Evolutionary conservation across 2,888 invertebrate species (phyloP).

Genomic region (Fragum fragum): DNA sequence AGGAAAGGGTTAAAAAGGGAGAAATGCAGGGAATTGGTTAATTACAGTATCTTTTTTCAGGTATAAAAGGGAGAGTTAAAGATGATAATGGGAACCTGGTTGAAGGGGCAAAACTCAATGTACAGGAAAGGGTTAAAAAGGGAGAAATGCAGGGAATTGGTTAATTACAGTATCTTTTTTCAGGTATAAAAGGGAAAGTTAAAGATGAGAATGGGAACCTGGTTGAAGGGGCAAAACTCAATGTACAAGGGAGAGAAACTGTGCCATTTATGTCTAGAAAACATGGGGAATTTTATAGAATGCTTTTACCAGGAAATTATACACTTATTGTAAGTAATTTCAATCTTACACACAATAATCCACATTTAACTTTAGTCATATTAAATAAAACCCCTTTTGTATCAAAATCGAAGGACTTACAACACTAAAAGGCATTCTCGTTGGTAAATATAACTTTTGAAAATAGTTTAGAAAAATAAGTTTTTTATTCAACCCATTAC

Average conservation of each 20-base stretch:
- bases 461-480: too few relatives aligned
- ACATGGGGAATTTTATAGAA: conserved; percentile 96
- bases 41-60: conserved; percentile 74
- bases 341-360: too few relatives aligned
- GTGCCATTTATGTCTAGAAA: conserved; percentile 84
- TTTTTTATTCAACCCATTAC: too few relatives aligned
- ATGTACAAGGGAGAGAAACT: conserved; percentile 92
- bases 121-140: conserved; percentile 94
- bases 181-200: conserved; percentile 94
- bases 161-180: too few relatives aligned
- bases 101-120: conserved; percentile 87
- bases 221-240: conserved; percentile 82
- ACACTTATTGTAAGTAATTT: conserved; percentile 91
- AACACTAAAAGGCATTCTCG: too few relatives aligned
- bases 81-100: conserved; percentile 67
- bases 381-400: too few relatives aligned
- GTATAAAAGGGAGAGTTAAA: conserved; percentile 95
- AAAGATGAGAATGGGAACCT: conserved; percentile 63
- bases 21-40: too few relatives aligned
- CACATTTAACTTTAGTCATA: too few relatives aligned
- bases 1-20: too few relatives aligned
- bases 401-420: too few relatives aligned
- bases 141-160: too few relatives aligned
- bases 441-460: too few relatives aligned
- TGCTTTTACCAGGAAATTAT: conserved; percentile 95